Evolutionary conservation across 2,113 vertebrate species (phyloP), one percentile per base, ranked within the genome.

Genomic region (Tachuris rubrigastra): DNA sequence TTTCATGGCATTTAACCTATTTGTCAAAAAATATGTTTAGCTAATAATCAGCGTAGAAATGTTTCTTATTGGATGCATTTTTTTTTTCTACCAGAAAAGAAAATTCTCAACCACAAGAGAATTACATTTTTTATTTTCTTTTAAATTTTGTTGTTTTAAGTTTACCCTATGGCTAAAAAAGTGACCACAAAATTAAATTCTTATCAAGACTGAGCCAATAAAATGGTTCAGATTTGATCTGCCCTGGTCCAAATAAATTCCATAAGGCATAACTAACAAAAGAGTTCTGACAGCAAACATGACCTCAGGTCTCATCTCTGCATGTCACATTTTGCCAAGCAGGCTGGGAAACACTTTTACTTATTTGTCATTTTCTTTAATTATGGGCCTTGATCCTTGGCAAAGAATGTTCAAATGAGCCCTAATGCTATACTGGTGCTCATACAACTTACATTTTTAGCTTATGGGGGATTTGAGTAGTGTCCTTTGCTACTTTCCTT

Each of bases 341-440:
- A 80, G 63, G 30, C 44, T 74, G 47, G 50, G 65, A 96, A 90
- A 74, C 23, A 65, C n/a, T 75, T 93, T 37, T 85, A 46, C 41
- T 94, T 91, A 59, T 80, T 63, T 91, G 59, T 62, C 9, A 49
- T 85, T 96, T 90, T 80, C 63, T 90, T 92, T 76, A 83, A 62
- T 66, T 37, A 30, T 10, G 23, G 75, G 19, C 55, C 42, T 87
- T 63, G 63, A 90, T 77, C 47, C 47, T 71, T 85, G 85, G 67
- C 55, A 91, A 18, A 85, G 12, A 68, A 18, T 23, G n/a, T 60
- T 91, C 69, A 75, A 37, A 66, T 69, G 27, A n/a, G 39, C 31
- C 6, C n/a, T 68, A 33, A 39, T 33, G 37, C 35, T 71, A 31
- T 21, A 71, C 7, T 63, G 27, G 56, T 87, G 41, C 37, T 90